A percentile compares a stretch with the other conserved stretches of the same genome.
Evolutionary conservation across 2,888 invertebrate genomes (phyloP).

Genomic region (Apamea sordens): DNA sequence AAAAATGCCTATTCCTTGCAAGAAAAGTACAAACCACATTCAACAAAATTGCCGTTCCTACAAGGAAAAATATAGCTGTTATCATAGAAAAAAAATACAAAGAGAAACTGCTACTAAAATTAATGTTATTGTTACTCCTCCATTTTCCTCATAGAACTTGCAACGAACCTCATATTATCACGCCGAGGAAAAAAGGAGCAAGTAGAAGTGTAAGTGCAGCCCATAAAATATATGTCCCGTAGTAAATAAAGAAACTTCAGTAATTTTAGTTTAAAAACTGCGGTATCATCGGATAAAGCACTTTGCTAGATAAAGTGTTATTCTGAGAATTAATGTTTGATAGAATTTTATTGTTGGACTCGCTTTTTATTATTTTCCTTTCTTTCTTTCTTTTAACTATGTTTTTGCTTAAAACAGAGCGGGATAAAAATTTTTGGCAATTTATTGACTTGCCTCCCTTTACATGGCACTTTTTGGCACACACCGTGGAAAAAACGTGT

Average conservation of each 20-base stretch:
- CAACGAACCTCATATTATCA: constrained; percentile 45
- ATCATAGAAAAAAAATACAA: constrained; percentile 31
- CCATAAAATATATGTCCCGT: constrained; percentile 60
- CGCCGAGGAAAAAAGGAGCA: constrained; percentile 38
- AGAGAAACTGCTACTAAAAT: constrained; percentile 20
- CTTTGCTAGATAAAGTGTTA: constrained; percentile 53
- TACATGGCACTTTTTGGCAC: no score
- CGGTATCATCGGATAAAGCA: constrained; percentile 56
- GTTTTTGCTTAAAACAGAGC: constrained; percentile 13
- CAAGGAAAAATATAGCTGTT: constrained; percentile 47
- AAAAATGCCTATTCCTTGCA: constrained; percentile 1
- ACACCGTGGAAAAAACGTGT: not conserved
- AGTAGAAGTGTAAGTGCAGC: constrained; percentile 16
- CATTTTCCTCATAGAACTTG: constrained; percentile 44
- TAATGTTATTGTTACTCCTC: constrained; percentile 11
- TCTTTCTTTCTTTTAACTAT: constrained; percentile 19
- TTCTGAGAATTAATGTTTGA: constrained; percentile 49
- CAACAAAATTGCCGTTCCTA: constrained; percentile 26
- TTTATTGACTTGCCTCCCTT: not conserved
- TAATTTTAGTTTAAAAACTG: constrained; percentile 65
- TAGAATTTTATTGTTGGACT: constrained; percentile 45
- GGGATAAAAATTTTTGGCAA: not conserved
- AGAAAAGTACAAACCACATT: not conserved
- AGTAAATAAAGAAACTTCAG: constrained; percentile 59
- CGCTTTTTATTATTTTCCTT: constrained; percentile 28